These are phyloP conservation scores for Smutsia gigantea DNA, from an alignment of 2,797 vertebrate species.

Conservation along the genomic window DNA sequence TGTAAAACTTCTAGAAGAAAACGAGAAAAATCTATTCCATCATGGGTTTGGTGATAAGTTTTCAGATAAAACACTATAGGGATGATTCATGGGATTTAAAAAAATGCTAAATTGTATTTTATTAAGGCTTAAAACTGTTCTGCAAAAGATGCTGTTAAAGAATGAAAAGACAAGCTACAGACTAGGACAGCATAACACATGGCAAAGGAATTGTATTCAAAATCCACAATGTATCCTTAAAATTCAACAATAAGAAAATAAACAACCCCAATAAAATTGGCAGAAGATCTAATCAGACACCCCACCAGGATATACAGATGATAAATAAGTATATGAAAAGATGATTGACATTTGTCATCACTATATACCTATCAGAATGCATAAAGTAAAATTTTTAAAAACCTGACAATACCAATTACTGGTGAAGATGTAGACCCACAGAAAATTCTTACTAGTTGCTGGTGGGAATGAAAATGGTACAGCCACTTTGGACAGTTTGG, in stretches of 20 bases:
- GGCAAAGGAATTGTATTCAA: not conserved
- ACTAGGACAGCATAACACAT: not conserved
- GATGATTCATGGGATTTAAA: not conserved
- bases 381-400: not conserved
- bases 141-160: not conserved
- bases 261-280: not conserved
- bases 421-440: not conserved
- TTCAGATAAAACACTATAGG: not conserved
- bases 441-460: not conserved
- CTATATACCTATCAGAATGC: not conserved
- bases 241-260: not conserved
- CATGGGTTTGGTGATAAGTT: not conserved
- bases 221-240: not conserved
- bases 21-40: not conserved
- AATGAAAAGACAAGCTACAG: not conserved
- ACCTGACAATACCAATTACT: not conserved
- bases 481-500: not conserved
- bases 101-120: not conserved
- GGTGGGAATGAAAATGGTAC: not conserved
- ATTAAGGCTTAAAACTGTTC: not conserved
- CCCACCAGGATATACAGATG: not conserved
- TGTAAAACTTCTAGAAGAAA: not conserved
- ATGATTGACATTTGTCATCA: not conserved
- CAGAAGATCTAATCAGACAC: not conserved
- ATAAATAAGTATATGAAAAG: not conserved